A percentile compares a stretch with the other conserved stretches of the same genome.
Evolutionary conservation across 2,888 invertebrate species (phyloP).

Genomic region (Xestobium rufovillosum): DNA sequence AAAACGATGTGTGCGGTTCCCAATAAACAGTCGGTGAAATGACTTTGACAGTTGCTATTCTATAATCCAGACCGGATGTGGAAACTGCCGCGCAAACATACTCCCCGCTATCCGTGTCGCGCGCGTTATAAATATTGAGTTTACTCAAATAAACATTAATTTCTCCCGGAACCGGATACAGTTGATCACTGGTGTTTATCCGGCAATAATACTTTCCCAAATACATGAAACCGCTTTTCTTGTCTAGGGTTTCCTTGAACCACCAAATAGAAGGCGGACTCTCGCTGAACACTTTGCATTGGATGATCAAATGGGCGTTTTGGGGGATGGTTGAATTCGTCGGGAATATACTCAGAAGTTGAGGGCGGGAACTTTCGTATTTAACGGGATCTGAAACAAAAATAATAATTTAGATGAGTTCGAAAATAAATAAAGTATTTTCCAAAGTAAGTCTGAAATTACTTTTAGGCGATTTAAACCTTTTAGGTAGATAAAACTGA

Average conservation of each 20-base stretch:
- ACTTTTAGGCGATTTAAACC: background rate
- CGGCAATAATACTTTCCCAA: constrained; percentile 32
- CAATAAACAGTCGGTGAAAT: constrained; percentile 22
- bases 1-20: constrained; percentile 27
- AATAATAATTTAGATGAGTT: background rate
- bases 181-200: constrained; percentile 25
- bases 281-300: constrained; percentile 37
- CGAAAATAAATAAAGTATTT: too few species aligned
- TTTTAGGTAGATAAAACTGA: background rate
- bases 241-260: constrained; percentile 36
- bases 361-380: constrained; percentile 29
- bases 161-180: constrained; percentile 29
- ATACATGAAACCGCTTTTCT: constrained; percentile 32
- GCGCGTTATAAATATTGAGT: constrained; percentile 35
- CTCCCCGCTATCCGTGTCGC: constrained; percentile 33
- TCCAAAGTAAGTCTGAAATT: background rate
- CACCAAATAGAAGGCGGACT: constrained; percentile 35
- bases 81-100: constrained; percentile 38
- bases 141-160: constrained; percentile 34
- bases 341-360: constrained; percentile 31
- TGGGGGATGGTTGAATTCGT: constrained; percentile 31
- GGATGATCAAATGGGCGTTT: constrained; percentile 35
- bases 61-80: constrained; percentile 32
- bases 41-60: constrained; percentile 32
- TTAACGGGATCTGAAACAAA: constrained; percentile 27